Base-by-base conservation (phyloP, 2,113 vertebrate genomes). In the Gymnogyps californianus region DNA sequence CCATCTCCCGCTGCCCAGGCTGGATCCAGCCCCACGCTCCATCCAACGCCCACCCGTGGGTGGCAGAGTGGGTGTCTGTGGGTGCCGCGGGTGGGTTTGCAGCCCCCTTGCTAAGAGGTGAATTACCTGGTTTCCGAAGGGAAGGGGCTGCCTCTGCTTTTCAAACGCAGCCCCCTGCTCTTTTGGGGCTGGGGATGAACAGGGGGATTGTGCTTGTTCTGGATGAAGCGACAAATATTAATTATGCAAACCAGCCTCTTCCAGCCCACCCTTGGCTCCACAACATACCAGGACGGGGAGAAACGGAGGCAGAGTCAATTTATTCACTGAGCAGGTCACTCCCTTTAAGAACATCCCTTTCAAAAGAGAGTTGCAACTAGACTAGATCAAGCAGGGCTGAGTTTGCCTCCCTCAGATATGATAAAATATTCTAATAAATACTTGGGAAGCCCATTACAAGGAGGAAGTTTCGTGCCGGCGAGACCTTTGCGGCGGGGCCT, bases 371-470 rank as follows among this genome's bases (percentile, higher is more conserved):
- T 34, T 62, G 87, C 69, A 52, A 8, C 69, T 1, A 49, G 57
- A 34, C n/a, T 13, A 40, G 83, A 87, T 89, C 83, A 82, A 82
- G 93, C 80, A 47, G 74, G 80, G 87, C 96, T 19, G 87, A 78
- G 69, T 64, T 84, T 64, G 55, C 65, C 94, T 95, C 93, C 91
- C 83, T 91, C 89, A 87, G 91, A 89, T 81, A 57, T 59, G 96
- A 91, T 95, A 89, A 87, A 97, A 96, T 87, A 94, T 82, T 91
- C 89, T 82, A 87, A 96, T 84, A 82, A 91, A 89, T 28, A 59
- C 91, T 91, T 9, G 11, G 80, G 52, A 64, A 94, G 77, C 74
- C 74, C 77, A 3, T 57, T 54, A 36, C 72, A 47, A 95, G 46
- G 42, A 89, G 65, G 11, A 52, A 1, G 7, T 25, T 81, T 58